These are phyloP conservation scores for Caenorhabditis afra DNA, from an alignment of 2,888 invertebrate species.

Conservation along the genomic window DNA sequence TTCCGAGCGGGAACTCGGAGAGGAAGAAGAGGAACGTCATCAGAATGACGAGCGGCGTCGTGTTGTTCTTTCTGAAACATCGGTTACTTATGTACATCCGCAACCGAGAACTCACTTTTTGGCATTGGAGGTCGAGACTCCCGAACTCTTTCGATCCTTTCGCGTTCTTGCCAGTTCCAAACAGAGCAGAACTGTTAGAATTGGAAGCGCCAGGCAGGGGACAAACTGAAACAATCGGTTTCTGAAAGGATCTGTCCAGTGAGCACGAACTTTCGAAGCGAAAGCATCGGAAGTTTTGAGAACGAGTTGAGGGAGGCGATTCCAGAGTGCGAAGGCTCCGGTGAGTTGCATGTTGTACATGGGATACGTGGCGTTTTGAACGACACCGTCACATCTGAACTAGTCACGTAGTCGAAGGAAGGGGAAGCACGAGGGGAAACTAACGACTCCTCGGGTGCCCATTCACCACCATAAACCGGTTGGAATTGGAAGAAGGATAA, in stretches of 20 bases:
- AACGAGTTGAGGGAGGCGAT: too few relatives aligned
- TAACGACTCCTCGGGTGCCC: background rate
- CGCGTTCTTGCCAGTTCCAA: too few relatives aligned
- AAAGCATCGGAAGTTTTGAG: background rate
- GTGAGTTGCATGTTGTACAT: too few relatives aligned
- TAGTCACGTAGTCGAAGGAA: too few relatives aligned
- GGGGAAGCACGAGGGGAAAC: background rate
- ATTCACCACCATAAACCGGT: background rate
- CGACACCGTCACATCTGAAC: too few relatives aligned
- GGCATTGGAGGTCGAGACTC: too few relatives aligned
- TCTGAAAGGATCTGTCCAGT: background rate
- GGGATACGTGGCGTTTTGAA: too few relatives aligned
- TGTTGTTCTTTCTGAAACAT: background rate
- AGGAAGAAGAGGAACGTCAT: slow-evolving; percentile 31
- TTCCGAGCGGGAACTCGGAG: slow-evolving; percentile 11
- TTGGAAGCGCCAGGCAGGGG: slow-evolving; percentile 6
- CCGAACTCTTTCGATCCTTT: too few relatives aligned
- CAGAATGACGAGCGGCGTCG: slow-evolving; percentile 19
- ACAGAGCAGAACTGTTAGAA: background rate
- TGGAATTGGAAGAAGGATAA: slow-evolving; percentile 4
- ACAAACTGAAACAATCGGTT: background rate
- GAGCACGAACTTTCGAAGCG: background rate
- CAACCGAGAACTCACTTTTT: too few relatives aligned
- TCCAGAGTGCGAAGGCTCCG: too few relatives aligned
- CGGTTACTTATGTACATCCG: too few relatives aligned